Evolutionary conservation across 2,797 vertebrate genomes (phyloP), one percentile per base, ranked within the genome.

Genomic region (Anguilla megastoma): DNA sequence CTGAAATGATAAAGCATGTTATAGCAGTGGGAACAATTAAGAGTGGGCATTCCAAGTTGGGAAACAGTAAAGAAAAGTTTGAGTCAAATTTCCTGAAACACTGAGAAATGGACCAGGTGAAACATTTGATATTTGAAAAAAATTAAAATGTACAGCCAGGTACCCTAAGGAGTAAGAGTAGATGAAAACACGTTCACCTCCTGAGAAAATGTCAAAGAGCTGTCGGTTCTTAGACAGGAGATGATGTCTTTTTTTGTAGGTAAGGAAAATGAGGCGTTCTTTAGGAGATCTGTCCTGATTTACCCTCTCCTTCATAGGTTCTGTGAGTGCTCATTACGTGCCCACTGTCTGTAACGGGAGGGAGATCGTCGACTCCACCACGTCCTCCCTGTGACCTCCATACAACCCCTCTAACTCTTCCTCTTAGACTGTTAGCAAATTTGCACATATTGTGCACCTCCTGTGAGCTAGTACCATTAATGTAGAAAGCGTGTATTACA

Each of bases 401-500:
- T 82, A 90, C 93, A 89, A 86, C 63, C 90, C 91, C 86, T 91
- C 92, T 90, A 89, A 92, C 95, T 93, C 93, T 93, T 94, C 93
- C 95, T 95, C 95, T 96, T 96, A 96, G 97, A 98, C 97, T 98
- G 97, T 98, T 98, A 98, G 96, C 95, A 91, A 94, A 96, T 93
- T 93, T 95, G 96, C 94, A 95, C 96, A 94, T 89, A 94, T 95
- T 95, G 92, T 95, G 94, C 94, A 90, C 90, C 92, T 89, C 91
- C 89, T 41, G 94, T 94, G 92, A 93, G 93, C 92, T 96, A 93
- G 97, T 95, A 95, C 95, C 95, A 96, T 95, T 97, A 93, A 96
- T 98, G 97, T 99, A 98, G 98, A 98, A 97, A 97, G 95, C 95
- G 96, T 98, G 96, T 97, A 97, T 97, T 98, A 98, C 98, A 98